Base-by-base conservation (phyloP, 2,888 invertebrate species). In the Pimpla rufipes region DNA sequence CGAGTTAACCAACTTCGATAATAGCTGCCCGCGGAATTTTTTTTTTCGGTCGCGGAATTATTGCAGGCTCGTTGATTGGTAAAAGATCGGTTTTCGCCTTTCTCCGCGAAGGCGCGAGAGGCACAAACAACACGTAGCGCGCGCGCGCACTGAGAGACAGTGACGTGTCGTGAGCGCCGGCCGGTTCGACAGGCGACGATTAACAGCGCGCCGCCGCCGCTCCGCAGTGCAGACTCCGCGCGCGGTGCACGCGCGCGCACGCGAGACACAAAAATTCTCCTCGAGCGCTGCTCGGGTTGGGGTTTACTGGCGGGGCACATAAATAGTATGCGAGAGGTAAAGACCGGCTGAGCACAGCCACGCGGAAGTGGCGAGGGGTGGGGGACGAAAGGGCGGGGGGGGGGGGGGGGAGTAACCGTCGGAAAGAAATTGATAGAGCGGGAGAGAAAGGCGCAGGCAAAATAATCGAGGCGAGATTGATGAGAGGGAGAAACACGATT, bases 381-480 rank as follows among this genome's bases (percentile, higher is more conserved):
- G 10, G 16, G 21, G 2, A n/a, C n/a, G n/a, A n/a, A n/a, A n/a
- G n/a, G n/a, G n/a, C 11, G 45, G 45, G 81, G 75, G 57, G 64
- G 81, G 75, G 79, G 64, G 76, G 71, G 79, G 83, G 57, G 52
- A 68, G 83, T 70, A 57, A 73, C n/a, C 21, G 81, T 78, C 75
- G 82, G 80, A 71, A 82, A 83, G 47, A 59, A 84, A 82, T 66
- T 59, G 45, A 71, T 35, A 50, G 75, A 50, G 40, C 52, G 57
- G 35, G 76, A 29, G 57, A 68, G 57, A 42, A 45, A 68, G 62
- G 71, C 71, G 66, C 66, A 68, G 71, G 42, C 16, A 59, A 83
- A 79, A 79, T 83, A 79, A 83, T 79, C 79, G 59, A 57, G 59
- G 76, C 73, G 76, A 76, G 76, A 83, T 83, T 79, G 73, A 83